phyloP scores from a whole-genome alignment of 2,888 invertebrate species.

The Eurytoma californica region DNA sequence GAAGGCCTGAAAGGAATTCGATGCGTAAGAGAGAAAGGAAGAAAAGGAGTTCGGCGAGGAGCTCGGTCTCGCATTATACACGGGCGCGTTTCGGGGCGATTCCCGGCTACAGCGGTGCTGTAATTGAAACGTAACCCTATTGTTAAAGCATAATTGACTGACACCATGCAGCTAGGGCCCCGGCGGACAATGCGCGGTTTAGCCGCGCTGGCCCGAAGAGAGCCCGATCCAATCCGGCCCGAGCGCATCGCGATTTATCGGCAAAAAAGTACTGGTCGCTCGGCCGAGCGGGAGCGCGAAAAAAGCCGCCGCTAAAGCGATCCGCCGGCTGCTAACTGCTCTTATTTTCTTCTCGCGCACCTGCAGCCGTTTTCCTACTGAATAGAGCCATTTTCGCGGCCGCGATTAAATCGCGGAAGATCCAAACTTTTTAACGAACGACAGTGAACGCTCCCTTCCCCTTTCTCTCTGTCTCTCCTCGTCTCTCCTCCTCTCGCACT shows the following conservation, averaged over 20 bases:
- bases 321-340: background rate
- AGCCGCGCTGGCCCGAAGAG: no score
- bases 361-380: constrained; percentile 17
- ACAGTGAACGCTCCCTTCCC: background rate
- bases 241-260: constrained; percentile 17
- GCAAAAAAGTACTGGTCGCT: constrained; percentile 23
- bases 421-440: constrained; percentile 31
- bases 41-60: constrained; percentile 12
- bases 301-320: no score
- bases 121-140: constrained; percentile 71
- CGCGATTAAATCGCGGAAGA: constrained; percentile 33
- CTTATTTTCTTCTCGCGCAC: background rate
- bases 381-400: constrained; percentile 24
- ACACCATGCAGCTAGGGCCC: constrained; percentile 62
- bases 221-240: constrained; percentile 17
- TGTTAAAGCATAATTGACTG: constrained; percentile 72
- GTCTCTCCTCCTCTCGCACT: no score
- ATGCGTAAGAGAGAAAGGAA: background rate
- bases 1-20: background rate
- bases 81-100: constrained; percentile 8
- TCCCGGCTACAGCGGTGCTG: constrained; percentile 17
- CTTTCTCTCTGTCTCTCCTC: background rate
- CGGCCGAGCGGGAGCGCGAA: no score
- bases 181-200: no score
- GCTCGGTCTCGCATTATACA: background rate